These are phyloP conservation scores for Nephrotoma flavescens DNA, from an alignment of 2,888 invertebrate genomes.

Conservation along the genomic window DNA sequence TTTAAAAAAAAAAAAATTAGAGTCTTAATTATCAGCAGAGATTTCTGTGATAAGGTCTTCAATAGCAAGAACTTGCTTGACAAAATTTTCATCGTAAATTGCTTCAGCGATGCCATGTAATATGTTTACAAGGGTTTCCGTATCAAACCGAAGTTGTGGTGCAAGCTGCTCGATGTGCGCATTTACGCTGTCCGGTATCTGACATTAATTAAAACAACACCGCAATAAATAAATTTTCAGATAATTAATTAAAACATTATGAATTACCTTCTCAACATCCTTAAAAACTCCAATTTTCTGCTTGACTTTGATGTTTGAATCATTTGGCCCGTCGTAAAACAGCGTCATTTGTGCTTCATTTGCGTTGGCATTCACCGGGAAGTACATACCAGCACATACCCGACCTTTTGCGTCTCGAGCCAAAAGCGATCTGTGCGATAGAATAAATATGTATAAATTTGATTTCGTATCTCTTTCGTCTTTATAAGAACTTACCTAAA, in stretches of 20 bases:
- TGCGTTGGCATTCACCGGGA: conserved; percentile 46
- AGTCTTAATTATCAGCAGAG: conserved; percentile 51
- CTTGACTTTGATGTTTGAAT: conserved; percentile 55
- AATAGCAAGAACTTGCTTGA: conserved; percentile 61
- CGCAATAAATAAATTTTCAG: background rate
- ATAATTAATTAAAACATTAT: background rate
- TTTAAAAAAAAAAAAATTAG: background rate
- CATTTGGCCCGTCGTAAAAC: conserved; percentile 52
- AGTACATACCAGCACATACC: conserved; percentile 71
- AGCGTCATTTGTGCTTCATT: conserved; percentile 55
- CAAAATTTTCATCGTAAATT: conserved; percentile 54
- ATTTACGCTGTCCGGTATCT: conserved; percentile 45
- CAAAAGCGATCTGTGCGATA: conserved; percentile 49
- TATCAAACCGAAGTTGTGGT: conserved; percentile 54
- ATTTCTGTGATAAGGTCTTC: conserved; percentile 67
- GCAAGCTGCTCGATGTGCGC: conserved; percentile 53
- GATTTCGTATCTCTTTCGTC: background rate
- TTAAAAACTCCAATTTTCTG: conserved; percentile 56
- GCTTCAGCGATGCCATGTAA: conserved; percentile 51
- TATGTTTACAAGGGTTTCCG: conserved; percentile 44
- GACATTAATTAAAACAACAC: conserved; percentile 13
- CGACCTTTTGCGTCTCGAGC: conserved; percentile 73
- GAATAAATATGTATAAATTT: conserved; percentile 1
- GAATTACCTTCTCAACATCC: conserved; percentile 39
- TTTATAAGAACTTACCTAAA: conserved; percentile 34